phyloP scores from a whole-genome alignment of 2,797 vertebrate genomes.

The Parauchenoglanis punctatus region DNA sequence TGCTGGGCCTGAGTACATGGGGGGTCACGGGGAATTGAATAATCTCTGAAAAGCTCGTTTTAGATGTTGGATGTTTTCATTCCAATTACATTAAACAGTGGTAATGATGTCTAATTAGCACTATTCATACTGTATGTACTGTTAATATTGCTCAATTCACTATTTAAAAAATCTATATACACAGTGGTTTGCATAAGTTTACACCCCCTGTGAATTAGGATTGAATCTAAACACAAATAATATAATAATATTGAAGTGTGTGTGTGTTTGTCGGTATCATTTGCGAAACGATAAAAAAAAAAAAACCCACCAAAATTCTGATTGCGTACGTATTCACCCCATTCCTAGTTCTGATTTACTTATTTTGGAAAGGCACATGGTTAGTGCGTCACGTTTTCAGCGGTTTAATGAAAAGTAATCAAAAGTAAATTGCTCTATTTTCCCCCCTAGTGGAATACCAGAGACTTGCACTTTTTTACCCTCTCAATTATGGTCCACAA shows the following conservation, averaged over 20 bases:
- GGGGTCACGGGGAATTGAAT: slow-evolving; percentile 2
- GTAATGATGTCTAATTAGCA: neutral
- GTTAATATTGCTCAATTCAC: neutral
- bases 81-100: neutral
- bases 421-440: neutral
- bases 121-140: neutral
- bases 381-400: too few species aligned
- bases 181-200: neutral
- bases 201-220: too few species aligned
- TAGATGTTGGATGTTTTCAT: neutral
- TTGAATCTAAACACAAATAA: too few species aligned
- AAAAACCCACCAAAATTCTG: too few species aligned
- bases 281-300: too few species aligned
- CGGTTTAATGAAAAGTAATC: neutral
- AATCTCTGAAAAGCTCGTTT: neutral
- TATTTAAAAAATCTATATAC: neutral
- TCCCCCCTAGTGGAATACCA: neutral
- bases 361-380: too few species aligned
- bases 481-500: neutral
- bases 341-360: too few species aligned
- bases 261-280: too few species aligned
- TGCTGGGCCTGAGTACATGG: slow-evolving; percentile 18
- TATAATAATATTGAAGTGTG: too few species aligned
- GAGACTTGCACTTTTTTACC: neutral
- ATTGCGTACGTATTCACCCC: too few species aligned